phyloP scores from a whole-genome alignment of 2,113 vertebrate species.

The Stegastes partitus region DNA sequence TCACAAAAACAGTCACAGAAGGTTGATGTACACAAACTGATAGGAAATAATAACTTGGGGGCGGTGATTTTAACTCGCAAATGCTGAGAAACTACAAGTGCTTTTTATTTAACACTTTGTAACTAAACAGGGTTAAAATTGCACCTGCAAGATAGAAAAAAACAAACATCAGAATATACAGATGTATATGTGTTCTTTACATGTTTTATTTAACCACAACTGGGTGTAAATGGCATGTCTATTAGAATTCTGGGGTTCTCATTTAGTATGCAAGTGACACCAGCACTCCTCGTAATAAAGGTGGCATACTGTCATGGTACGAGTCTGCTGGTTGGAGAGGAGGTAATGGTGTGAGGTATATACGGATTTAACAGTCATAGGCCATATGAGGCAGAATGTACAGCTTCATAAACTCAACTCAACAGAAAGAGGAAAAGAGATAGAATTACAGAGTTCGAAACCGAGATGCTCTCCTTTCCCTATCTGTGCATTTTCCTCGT shows the following conservation, averaged over 20 bases:
- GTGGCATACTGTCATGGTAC: conserved; percentile 51
- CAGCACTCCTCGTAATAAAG: conserved; percentile 55
- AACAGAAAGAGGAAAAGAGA: conserved; percentile 48
- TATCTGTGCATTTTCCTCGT: conserved; percentile 34
- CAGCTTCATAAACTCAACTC: conserved; percentile 66
- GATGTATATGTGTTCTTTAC: not conserved
- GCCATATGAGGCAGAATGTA: conserved; percentile 58
- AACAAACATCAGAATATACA: not conserved
- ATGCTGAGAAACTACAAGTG: not conserved
- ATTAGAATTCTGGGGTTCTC: conserved; percentile 43
- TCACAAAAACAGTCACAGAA: not conserved
- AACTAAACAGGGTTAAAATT: not conserved
- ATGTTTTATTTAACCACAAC: conserved; percentile 26
- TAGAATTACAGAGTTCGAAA: conserved; percentile 52
- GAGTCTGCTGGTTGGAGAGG: conserved; percentile 54
- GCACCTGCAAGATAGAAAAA: no score
- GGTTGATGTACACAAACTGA: not conserved
- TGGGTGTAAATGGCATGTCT: conserved; percentile 31
- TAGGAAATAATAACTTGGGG: not conserved
- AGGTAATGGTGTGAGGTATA: conserved; percentile 72
- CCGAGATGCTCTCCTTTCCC: conserved; percentile 21
- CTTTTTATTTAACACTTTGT: not conserved
- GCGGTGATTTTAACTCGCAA: not conserved
- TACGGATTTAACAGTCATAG: conserved; percentile 67
- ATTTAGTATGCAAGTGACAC: conserved; percentile 61